Evolutionary conservation across 1,140 invertebrate species (phyloP).

Genomic region (Aphelenchoides besseyi): DNA sequence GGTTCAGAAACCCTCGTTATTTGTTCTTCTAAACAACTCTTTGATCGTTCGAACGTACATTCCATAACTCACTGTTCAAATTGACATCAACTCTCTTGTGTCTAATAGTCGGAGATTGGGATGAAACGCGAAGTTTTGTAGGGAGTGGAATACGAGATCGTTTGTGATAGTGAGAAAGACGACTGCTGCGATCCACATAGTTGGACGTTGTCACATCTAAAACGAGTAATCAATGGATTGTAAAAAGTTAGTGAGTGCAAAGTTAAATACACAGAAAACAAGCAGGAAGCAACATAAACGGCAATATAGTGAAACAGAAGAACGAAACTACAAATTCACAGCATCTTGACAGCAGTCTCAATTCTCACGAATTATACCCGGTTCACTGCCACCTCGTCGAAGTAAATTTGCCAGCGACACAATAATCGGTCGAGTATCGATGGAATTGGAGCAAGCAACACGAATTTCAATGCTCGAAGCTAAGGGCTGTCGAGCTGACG

Average conservation of each 20-base stretch:
- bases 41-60: no score
- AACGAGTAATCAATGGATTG: not conserved
- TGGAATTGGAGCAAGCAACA: not conserved
- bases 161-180: not conserved
- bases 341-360: not conserved
- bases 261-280: not conserved
- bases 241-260: not conserved
- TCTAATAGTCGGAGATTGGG: not conserved
- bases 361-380: not conserved
- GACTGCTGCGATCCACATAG: not conserved
- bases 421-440: not conserved
- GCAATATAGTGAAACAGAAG: not conserved
- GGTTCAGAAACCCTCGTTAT: no score
- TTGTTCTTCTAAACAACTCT: no score
- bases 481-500: not conserved
- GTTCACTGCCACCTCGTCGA: not conserved
- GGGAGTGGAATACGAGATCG: constrained; percentile 6
- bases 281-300: not conserved
- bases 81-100: not conserved
- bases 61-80: not conserved
- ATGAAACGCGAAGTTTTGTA: not conserved
- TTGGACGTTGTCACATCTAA: not conserved
- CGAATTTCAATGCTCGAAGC: not conserved
- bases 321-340: not conserved
- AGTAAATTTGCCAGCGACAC: constrained; percentile 11